Evolutionary conservation across 1,140 invertebrate species (phyloP), one percentile per base, ranked within the genome.

Genomic region (Drosophila azteca): DNA sequence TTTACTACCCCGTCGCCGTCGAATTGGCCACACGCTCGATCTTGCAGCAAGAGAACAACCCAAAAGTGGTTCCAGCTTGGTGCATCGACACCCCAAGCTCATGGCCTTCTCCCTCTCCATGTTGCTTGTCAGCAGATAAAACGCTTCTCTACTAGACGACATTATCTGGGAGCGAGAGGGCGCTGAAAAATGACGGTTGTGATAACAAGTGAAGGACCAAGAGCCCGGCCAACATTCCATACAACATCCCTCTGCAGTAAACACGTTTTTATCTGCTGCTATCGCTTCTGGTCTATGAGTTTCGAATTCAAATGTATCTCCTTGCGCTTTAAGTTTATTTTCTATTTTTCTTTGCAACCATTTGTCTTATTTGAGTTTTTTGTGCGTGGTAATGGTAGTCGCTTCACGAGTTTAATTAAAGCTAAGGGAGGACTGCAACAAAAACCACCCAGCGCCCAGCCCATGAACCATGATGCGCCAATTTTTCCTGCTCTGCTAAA

Each of bases 351-450:
- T 48, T 13, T 35, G 26, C 17, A 39, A 35, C 49, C 62, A 77
- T 81, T 81, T 77, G 64, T 72, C 72, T 81, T 81, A 49, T 61
- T 66, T 77, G 45, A 22, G 31, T 46, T 52, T 59, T 50, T 60
- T 67, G 31, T 68, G 59, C 63, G 41, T 54, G 63, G 71, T 75
- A 71, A 76, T 68, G 35, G 64, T 61, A 43, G 57, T 51, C 50
- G 20, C 51, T 76, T 76, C 57, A 60, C 72, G 60, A 63, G 55
- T 76, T 76, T 68, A 76, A 76, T 76, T 76, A 76, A 63, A 65
- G 51, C 55, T 45, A 58, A 51, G 44, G 24, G 49, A 45, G 54
- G 66, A 51, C 49, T 76, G 64, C 43, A 62, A 48, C 44, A 48
- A 72, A 58, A 59, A 39, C 9, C 6, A n/a, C 17, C 17, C 11